Evolutionary conservation across 1,140 invertebrate species (phyloP).

Genomic region (Ceratoteleas bidentatus): DNA sequence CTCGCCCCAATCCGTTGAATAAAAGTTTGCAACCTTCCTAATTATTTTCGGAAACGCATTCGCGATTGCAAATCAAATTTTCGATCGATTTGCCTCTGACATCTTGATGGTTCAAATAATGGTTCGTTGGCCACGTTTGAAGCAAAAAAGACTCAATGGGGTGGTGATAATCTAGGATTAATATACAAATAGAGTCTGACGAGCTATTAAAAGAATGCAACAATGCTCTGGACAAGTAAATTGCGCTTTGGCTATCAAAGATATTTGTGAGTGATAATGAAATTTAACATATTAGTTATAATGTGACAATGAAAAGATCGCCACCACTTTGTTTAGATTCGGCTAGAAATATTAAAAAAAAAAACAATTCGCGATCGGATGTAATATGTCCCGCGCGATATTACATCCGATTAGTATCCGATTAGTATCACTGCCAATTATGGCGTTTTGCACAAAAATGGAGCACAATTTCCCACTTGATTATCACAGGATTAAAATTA

Average conservation of each 20-base stretch:
- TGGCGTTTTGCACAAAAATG: slow-evolving; percentile 19
- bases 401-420: no score
- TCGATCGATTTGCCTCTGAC: slow-evolving; percentile 11
- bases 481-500: slow-evolving; percentile 51
- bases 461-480: slow-evolving; percentile 18
- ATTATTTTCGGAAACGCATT: slow-evolving; percentile 33
- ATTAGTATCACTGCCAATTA: slow-evolving; percentile 13
- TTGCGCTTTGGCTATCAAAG: no score
- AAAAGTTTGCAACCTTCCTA: slow-evolving; percentile 25
- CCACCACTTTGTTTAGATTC: background rate
- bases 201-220: no score
- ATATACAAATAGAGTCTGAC: no score
- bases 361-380: slow-evolving; percentile 12
- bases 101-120: background rate
- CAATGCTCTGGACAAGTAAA: no score
- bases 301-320: no score
- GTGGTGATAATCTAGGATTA: background rate
- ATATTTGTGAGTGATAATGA: no score
- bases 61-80: slow-evolving; percentile 15
- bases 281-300: no score
- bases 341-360: slow-evolving; percentile 1
- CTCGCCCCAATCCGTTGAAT: slow-evolving; percentile 37
- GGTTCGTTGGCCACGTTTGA: background rate
- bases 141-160: background rate
- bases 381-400: slow-evolving; percentile 9